Evolutionary conservation across 2,797 vertebrate species (phyloP).

Genomic region (Macrochelys suwanniensis): DNA sequence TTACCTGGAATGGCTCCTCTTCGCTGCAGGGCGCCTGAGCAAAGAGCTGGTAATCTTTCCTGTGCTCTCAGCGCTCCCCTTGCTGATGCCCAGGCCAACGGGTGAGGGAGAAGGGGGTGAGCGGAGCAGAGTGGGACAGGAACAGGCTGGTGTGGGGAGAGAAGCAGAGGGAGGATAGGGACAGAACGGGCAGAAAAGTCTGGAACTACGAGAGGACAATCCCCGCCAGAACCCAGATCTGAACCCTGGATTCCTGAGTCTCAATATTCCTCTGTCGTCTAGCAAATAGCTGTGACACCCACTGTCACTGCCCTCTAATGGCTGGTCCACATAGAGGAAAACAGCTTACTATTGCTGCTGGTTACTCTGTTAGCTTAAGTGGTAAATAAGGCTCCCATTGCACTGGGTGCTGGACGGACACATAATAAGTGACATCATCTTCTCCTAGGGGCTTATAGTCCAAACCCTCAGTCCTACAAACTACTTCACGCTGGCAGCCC

Average conservation of each 20-base stretch:
- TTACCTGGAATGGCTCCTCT: background rate
- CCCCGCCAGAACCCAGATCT: background rate
- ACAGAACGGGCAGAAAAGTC: background rate
- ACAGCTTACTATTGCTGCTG: background rate
- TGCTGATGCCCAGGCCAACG: too few relatives aligned
- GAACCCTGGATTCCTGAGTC: background rate
- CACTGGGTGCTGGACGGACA: background rate
- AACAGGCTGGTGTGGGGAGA: too few relatives aligned
- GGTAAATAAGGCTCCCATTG: background rate
- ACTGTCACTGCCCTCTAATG: background rate
- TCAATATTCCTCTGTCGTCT: background rate
- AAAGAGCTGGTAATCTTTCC: background rate
- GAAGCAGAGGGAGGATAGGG: background rate
- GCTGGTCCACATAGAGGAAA: background rate
- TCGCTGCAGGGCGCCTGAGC: background rate
- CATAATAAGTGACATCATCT: background rate
- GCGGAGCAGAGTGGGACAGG: background rate
- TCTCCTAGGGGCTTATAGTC: background rate
- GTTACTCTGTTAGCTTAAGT: background rate
- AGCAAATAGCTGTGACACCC: background rate
- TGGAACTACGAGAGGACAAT: background rate
- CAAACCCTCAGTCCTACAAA: background rate
- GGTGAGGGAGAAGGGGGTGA: background rate
- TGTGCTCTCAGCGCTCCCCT: background rate
- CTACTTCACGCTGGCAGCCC: background rate